Base-by-base conservation (phyloP, 2,113 vertebrate genomes). In the Labeo rohita region DNA sequence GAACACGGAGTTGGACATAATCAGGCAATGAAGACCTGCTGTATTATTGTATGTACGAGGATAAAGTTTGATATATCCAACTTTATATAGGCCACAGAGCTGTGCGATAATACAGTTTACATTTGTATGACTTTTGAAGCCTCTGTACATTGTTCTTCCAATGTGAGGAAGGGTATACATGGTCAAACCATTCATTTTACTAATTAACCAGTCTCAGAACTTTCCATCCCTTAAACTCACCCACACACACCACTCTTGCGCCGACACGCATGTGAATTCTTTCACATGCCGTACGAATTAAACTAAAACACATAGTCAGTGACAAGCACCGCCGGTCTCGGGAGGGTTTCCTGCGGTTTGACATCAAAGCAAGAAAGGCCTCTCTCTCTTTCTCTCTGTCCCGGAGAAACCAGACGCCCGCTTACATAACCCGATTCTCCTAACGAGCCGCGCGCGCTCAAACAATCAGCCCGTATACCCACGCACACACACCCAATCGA, bases 311-410 rank as follows among this genome's bases (percentile, higher is more conserved):
- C 43, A 83, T 66, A 83, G 50, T 59, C 34, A 59, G 66, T 83
- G 81, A 73, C 34, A 45, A 45, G 68, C 28, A 83, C 49, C 66
- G 18, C 49, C 49, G 18, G 47, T 89, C 85, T 86, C 81, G 13
- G 23, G 88, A 68, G 88, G 49, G 59, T 84, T 89, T 75, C 54
- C 10, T 43, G 50, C 56, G 49, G 56, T 84, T 70, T 75, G 75
- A 89, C 88, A 88, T 88, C 87, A 88, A 86, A 88, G 73, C 12
- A 13, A 77, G 63, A 11, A 47, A 34, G 12, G 36, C 59, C 56
- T 16, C 39, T 18, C 59, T 65, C 43, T 45, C 45, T 75, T 23
- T 83, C n/a, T 83, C n/a, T 8, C 50, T 39, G 61, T 82, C 39
- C 78, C 76, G 61, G 65, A 84, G 65, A 79, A 88, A 77, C 72